A percentile compares a stretch with the other conserved stretches of the same genome.
phyloP scores from a whole-genome alignment of 2,797 vertebrate genomes.

The Propithecus deckenii region DNA sequence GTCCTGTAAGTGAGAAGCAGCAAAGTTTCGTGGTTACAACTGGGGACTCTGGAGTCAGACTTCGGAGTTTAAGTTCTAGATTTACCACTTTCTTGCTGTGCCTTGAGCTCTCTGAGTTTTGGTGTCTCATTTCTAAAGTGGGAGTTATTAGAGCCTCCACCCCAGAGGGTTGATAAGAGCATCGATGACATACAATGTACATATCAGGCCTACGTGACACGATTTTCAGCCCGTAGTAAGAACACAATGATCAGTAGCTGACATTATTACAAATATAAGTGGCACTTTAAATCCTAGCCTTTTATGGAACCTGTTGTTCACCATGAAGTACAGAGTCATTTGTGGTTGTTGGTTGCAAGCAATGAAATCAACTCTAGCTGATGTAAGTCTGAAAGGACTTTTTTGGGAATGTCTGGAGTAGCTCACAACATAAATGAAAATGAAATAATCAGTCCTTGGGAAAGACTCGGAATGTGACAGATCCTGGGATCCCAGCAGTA shows the following conservation, averaged over 20 bases:
- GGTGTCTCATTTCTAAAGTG: neutral
- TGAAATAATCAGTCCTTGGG: neutral
- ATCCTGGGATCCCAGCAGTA: neutral
- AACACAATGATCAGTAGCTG: neutral
- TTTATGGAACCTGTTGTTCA: neutral
- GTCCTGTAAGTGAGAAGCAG: neutral
- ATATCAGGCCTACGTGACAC: rapidly evolving
- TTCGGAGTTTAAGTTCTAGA: neutral
- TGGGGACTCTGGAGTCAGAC: neutral
- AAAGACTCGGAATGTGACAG: neutral
- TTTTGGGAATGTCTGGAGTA: neutral
- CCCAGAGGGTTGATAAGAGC: neutral
- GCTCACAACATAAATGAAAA: neutral
- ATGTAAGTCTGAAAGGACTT: neutral
- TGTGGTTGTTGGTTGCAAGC: neutral
- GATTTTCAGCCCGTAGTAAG: neutral
- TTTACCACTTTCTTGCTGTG: neutral
- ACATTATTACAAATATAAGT: neutral
- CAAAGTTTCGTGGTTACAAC: too few relatives aligned
- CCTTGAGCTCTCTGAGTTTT: neutral
- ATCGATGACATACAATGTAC: rapidly evolving
- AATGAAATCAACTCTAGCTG: neutral
- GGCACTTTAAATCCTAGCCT: neutral
- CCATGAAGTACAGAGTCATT: neutral
- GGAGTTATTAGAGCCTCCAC: neutral